Evolutionary conservation across 2,888 invertebrate species (phyloP).

Genomic region (Microctonus brassicae): DNA sequence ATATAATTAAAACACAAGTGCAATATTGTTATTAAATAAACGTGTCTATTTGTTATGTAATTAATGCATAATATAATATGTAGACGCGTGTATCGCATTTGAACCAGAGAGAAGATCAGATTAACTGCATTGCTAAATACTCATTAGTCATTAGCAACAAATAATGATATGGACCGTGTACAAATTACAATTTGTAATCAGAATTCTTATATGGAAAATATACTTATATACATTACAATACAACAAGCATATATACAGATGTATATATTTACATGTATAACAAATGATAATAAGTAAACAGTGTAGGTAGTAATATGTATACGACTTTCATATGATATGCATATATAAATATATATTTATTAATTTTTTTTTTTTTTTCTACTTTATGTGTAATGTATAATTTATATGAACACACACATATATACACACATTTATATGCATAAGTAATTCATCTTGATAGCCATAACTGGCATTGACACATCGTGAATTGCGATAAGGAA

Average conservation of each 20-base stretch:
- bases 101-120: constrained; percentile 36
- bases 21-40: too few species aligned
- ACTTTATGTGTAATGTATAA: neutral
- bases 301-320: neutral
- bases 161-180: constrained; percentile 37
- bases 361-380: neutral
- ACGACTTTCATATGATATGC: neutral
- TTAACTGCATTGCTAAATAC: constrained; percentile 33
- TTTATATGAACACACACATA: neutral
- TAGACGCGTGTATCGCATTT: neutral
- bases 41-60: neutral
- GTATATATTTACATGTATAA: neutral
- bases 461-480: constrained; percentile 7
- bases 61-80: neutral
- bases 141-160: constrained; percentile 32
- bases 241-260: neutral
- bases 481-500: constrained; percentile 14
- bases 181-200: constrained; percentile 44
- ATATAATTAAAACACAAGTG: too few species aligned
- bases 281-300: neutral
- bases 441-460: constrained; percentile 8
- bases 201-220: constrained; percentile 32
- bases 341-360: neutral
- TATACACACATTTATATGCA: neutral
- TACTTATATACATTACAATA: neutral